Percentiles rank a stretch among this genome's conserved stretches.
Conservation (phyloP, 2,888 invertebrate species). For the Coleophora flavipennella region DNA sequence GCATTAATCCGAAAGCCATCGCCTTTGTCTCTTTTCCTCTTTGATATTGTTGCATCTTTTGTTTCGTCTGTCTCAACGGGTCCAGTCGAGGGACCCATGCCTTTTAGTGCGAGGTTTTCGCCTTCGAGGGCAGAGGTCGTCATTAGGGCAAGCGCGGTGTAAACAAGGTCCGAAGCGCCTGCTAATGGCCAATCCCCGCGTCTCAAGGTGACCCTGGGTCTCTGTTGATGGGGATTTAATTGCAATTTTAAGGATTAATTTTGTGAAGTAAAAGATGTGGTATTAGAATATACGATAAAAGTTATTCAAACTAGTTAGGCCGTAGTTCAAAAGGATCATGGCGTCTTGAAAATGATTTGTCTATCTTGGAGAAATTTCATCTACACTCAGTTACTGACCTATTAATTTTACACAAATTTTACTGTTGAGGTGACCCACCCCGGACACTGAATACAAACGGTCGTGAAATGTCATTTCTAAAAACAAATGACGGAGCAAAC, state of each 20-base stretch:
- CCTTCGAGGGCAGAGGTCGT: constrained; percentile 72
- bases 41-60: constrained; percentile 33
- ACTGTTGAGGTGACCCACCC: too few species aligned
- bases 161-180: constrained; percentile 72
- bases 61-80: constrained; percentile 56
- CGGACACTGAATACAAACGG: too few species aligned
- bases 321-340: too few species aligned
- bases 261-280: constrained; percentile 25
- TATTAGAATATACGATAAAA: constrained; percentile 9
- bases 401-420: too few species aligned
- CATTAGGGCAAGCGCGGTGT: constrained; percentile 74
- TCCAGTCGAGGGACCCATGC: constrained; percentile 60
- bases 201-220: constrained; percentile 66
- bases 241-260: constrained; percentile 68
- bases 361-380: too few species aligned
- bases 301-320: constrained; percentile 1
- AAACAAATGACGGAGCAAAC: too few species aligned
- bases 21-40: constrained; percentile 56
- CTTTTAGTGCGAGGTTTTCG: constrained; percentile 73
- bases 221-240: constrained; percentile 68
- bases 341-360: too few species aligned
- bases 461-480: too few species aligned
- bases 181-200: constrained; percentile 73
- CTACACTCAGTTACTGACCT: too few species aligned
- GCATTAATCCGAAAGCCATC: constrained; percentile 71